Conservation (phyloP, 2,113 vertebrate genomes). For the Ochotona princeps region DNA sequence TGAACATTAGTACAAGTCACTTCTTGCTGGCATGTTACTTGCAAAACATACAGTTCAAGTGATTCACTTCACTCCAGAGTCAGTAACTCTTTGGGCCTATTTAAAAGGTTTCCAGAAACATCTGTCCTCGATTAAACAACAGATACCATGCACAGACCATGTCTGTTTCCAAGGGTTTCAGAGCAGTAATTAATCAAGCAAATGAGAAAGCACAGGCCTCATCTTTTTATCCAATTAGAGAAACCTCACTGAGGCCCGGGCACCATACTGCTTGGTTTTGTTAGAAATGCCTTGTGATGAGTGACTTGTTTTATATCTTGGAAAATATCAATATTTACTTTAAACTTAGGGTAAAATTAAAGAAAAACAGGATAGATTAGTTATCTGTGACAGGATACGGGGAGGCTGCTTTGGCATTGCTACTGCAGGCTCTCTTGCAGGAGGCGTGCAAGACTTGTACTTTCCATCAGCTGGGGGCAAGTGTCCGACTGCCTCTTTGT, state of each 20-base stretch:
- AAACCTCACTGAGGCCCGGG: slow-evolving; percentile 56
- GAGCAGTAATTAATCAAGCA: slow-evolving; percentile 69
- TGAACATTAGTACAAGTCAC: slow-evolving; percentile 18
- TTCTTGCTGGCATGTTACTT: not conserved
- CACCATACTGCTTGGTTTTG: slow-evolving; percentile 71
- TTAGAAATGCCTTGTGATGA: slow-evolving; percentile 60
- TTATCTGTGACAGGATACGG: slow-evolving; percentile 56
- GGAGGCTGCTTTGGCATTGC: not conserved
- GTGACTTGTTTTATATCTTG: slow-evolving; percentile 73
- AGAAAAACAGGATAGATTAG: slow-evolving; percentile 67
- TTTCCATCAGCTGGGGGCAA: not conserved
- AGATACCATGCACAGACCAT: slow-evolving; percentile 55
- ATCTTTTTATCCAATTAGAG: slow-evolving; percentile 77
- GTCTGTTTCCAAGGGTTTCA: slow-evolving; percentile 51
- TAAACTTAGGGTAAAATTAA: slow-evolving; percentile 71
- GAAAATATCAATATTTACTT: slow-evolving; percentile 79
- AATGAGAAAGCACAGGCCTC: slow-evolving; percentile 68
- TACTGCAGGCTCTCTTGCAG: not conserved
- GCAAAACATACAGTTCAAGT: slow-evolving; percentile 31
- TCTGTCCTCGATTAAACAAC: slow-evolving; percentile 69
- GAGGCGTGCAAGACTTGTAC: not conserved
- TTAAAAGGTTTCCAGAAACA: slow-evolving; percentile 67
- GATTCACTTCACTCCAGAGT: slow-evolving; percentile 46
- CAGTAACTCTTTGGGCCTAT: slow-evolving; percentile 21
- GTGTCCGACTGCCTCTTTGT: not conserved